These are phyloP conservation scores for Pteronotus mesoamericanus DNA, from an alignment of 2,797 vertebrate genomes.

Conservation along the genomic window DNA sequence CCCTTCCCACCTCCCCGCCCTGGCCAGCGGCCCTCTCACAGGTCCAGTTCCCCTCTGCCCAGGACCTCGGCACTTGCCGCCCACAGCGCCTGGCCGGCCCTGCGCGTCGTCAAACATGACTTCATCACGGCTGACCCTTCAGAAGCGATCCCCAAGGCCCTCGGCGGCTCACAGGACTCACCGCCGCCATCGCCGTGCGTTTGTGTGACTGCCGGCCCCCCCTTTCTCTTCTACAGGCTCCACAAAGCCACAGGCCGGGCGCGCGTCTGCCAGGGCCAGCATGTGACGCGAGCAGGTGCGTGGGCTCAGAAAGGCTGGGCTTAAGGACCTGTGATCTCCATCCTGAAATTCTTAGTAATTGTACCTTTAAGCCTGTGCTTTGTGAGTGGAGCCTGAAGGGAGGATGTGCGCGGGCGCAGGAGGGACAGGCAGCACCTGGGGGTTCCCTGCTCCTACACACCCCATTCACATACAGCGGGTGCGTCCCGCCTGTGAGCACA, in stretches of 20 bases:
- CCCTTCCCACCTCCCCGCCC: not conserved
- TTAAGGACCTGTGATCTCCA: not conserved
- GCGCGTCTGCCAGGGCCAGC: rapidly evolving
- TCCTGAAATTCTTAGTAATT: too few relatives aligned
- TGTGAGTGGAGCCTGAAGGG: too few relatives aligned
- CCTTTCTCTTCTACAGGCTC: not conserved
- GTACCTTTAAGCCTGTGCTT: too few relatives aligned
- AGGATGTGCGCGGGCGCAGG: rapidly evolving
- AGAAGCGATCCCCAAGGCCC: not conserved
- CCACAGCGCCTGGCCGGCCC: not conserved
- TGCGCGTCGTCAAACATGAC: not conserved
- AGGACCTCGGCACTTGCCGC: not conserved
- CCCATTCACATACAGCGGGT: rapidly evolving
- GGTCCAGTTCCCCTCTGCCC: not conserved
- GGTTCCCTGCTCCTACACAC: not conserved
- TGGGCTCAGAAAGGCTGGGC: too few relatives aligned
- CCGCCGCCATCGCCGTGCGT: rapidly evolving
- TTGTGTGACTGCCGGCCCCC: rapidly evolving
- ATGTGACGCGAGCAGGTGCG: rapidly evolving
- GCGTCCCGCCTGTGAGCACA: not conserved
- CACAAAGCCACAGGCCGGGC: rapidly evolving
- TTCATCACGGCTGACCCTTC: too few relatives aligned
- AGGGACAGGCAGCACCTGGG: not conserved
- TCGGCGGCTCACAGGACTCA: not conserved
- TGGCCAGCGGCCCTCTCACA: not conserved